Evolutionary conservation across 2,797 vertebrate genomes (phyloP).

Genomic region (Falco novaeseelandiae): DNA sequence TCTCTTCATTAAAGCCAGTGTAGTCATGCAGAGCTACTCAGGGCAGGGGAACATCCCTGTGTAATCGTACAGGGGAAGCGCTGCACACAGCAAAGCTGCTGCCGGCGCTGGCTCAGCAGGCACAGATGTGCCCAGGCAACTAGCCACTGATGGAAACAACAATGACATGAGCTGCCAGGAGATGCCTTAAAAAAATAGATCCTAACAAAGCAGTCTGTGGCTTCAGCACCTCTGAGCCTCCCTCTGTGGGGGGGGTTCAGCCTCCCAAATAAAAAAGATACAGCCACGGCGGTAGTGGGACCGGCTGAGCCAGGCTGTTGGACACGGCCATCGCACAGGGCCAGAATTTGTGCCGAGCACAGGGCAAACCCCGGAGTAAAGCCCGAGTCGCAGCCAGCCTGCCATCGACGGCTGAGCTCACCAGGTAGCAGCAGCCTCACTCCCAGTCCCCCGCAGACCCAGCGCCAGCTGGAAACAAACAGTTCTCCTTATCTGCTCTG

Average conservation of each 20-base stretch:
- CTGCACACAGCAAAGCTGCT: neutral
- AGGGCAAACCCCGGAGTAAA: neutral
- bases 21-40: fast-evolving
- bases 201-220: neutral
- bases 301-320: too few species aligned
- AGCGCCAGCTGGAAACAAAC: neutral
- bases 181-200: neutral
- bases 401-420: fast-evolving
- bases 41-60: fast-evolving
- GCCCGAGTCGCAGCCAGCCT: neutral
- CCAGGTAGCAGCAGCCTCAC: neutral
- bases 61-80: neutral
- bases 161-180: neutral
- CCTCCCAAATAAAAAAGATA: too few species aligned
- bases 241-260: neutral
- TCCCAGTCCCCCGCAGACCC: neutral
- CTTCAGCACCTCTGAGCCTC: neutral
- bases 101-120: neutral
- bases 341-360: fast-evolving
- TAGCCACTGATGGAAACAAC: neutral
- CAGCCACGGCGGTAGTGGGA: too few species aligned
- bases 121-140: neutral
- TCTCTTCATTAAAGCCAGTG: neutral
- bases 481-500: neutral
- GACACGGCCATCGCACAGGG: too few species aligned